phyloP scores from a whole-genome alignment of 2,888 invertebrate species.

The Metacarcinus magister region DNA sequence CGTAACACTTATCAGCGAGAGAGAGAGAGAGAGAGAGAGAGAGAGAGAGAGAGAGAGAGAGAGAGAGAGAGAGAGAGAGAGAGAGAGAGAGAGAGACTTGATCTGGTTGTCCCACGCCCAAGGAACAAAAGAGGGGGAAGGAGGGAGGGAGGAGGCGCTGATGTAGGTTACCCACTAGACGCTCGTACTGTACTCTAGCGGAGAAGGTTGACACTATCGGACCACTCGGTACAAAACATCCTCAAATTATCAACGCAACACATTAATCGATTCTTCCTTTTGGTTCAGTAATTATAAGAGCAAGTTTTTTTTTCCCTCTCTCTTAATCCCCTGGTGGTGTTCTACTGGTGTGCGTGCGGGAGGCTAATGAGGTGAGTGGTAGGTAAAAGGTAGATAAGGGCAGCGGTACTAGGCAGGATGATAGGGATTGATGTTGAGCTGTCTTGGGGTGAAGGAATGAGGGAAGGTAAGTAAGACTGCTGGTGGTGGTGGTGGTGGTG shows the following conservation, averaged over 20 bases:
- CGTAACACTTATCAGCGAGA: not conserved
- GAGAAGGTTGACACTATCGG: not conserved
- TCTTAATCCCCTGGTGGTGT: no score
- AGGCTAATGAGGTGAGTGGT: not conserved
- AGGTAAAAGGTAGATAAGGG: not conserved
- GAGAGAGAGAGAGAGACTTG: conserved; percentile 1
- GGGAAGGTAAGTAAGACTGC: not conserved
- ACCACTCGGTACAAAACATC: not conserved
- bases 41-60: conserved; percentile 26
- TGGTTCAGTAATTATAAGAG: not conserved
- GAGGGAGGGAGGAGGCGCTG: not conserved
- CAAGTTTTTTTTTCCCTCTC: not conserved
- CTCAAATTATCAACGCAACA: not conserved
- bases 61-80: conserved; percentile 22
- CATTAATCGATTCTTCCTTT: not conserved
- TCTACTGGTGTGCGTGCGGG: not conserved
- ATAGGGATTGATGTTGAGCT: not conserved
- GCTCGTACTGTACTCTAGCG: not conserved
- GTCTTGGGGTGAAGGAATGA: not conserved
- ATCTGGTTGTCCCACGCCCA: no score
- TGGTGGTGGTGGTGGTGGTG: no score
- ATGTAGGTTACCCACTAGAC: not conserved
- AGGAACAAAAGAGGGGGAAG: not conserved
- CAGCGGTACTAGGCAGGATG: not conserved
- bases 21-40: conserved; percentile 26